These are phyloP conservation scores for Diplolepis rosae DNA, from an alignment of 2,888 invertebrate genomes.

Conservation along the genomic window DNA sequence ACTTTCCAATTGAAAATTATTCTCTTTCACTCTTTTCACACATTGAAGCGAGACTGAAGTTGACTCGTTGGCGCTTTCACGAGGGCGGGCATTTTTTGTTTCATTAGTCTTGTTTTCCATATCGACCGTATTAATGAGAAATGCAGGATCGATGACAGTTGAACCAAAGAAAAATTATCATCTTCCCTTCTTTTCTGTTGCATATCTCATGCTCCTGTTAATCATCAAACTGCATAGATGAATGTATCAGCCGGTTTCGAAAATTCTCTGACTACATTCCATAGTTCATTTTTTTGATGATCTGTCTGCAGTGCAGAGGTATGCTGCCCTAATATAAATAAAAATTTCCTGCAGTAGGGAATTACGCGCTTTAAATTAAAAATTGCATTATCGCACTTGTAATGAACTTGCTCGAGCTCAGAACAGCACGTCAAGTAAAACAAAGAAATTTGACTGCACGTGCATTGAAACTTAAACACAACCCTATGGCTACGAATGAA, in stretches of 20 bases:
- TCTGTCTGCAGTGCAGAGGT: constrained; percentile 16
- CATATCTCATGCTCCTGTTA: background rate
- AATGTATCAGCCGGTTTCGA: constrained; percentile 57
- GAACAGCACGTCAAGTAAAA: constrained; percentile 19
- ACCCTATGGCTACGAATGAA: background rate
- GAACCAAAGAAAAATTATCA: background rate
- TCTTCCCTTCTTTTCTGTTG: background rate
- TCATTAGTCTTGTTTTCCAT: constrained; percentile 9
- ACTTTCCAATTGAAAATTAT: constrained; percentile 59
- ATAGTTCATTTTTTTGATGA: constrained; percentile 67
- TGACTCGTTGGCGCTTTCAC: background rate
- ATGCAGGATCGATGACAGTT: constrained; percentile 3
- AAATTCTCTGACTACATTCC: constrained; percentile 57
- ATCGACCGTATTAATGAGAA: constrained; percentile 21
- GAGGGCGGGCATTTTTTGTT: constrained; percentile 30
- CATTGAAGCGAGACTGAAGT: constrained; percentile 40
- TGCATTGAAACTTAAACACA: background rate
- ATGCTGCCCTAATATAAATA: background rate
- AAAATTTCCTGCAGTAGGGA: background rate
- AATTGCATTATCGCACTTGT: constrained; percentile 15
- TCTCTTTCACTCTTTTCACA: constrained; percentile 57
- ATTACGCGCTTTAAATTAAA: constrained; percentile 1
- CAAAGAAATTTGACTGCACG: background rate
- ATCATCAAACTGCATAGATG: background rate
- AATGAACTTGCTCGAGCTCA: constrained; percentile 12